phyloP scores from a whole-genome alignment of 2,888 invertebrate species.

The Zaprionus lineosus region DNA sequence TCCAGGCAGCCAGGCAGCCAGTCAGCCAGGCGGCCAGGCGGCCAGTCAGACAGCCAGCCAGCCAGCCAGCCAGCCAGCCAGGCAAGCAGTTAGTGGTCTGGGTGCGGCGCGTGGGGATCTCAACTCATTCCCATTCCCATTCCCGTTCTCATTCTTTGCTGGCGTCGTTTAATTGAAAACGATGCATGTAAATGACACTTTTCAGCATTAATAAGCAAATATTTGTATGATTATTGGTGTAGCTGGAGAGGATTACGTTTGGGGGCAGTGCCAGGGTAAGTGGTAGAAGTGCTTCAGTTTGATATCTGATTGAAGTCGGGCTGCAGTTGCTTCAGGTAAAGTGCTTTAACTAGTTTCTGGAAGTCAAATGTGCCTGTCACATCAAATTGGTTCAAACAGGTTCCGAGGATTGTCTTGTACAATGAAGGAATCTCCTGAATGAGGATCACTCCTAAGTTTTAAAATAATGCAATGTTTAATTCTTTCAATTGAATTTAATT shows the following conservation, averaged over 20 bases:
- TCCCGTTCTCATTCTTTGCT: conserved; percentile 15
- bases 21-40: no score
- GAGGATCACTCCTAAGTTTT: no score
- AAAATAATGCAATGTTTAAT: no score
- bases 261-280: conserved; percentile 58
- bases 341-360: conserved; percentile 54
- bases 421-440: no score
- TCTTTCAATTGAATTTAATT: not conserved
- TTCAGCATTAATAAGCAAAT: conserved; percentile 80
- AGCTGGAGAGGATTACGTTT: conserved; percentile 60
- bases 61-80: no score
- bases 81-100: no score
- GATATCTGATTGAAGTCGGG: conserved; percentile 57
- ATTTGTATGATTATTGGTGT: conserved; percentile 76
- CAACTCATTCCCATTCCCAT: no score
- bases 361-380: conserved; percentile 41
- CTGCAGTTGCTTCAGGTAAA: conserved; percentile 51
- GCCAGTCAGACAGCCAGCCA: no score
- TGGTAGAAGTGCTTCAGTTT: conserved; percentile 35
- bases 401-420: conserved; percentile 19
- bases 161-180: conserved; percentile 78
- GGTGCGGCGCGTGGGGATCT: conserved; percentile 66
- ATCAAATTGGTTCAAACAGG: conserved; percentile 39
- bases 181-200: conserved; percentile 80
- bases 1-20: not conserved